phyloP scores from a whole-genome alignment of 2,888 invertebrate species.

The Hypomecis punctinalis region DNA sequence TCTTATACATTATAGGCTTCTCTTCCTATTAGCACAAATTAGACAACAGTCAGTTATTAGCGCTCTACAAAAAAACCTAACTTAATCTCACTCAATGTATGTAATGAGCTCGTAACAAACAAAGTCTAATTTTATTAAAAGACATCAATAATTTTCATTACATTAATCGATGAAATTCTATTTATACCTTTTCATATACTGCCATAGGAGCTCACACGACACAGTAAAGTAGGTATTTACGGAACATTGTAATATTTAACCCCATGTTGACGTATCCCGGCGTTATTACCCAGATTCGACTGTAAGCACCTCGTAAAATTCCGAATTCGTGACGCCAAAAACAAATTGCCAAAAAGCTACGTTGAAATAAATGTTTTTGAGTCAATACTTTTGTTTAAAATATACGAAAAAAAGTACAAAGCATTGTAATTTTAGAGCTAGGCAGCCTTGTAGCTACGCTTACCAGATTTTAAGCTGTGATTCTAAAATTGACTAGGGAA shows the following conservation, averaged over 20 bases:
- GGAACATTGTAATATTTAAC: conserved; percentile 20
- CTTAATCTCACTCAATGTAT: no score
- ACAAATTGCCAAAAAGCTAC: conserved; percentile 21
- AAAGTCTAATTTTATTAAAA: no score
- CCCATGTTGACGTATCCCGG: conserved; percentile 22
- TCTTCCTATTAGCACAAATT: no score
- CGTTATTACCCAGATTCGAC: conserved; percentile 13
- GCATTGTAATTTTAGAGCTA: no score
- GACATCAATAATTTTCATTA: no score
- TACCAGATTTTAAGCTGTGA: no score
- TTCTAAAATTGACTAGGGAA: no score
- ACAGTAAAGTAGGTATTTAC: conserved; percentile 7
- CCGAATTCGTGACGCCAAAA: conserved; percentile 17
- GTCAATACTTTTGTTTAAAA: conserved; percentile 9
- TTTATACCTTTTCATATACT: background rate
- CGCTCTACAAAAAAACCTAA: no score
- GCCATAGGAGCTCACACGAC: background rate
- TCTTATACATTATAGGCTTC: no score
- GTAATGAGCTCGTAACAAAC: no score
- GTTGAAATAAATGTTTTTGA: conserved; percentile 3
- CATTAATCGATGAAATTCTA: background rate
- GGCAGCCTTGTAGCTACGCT: no score
- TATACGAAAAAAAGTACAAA: background rate
- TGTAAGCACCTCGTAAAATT: conserved; percentile 28
- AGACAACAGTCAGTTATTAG: no score